Evolutionary conservation across 2,113 vertebrate species (phyloP), one percentile per base, ranked within the genome.

Genomic region (Trematomus loennbergii): DNA sequence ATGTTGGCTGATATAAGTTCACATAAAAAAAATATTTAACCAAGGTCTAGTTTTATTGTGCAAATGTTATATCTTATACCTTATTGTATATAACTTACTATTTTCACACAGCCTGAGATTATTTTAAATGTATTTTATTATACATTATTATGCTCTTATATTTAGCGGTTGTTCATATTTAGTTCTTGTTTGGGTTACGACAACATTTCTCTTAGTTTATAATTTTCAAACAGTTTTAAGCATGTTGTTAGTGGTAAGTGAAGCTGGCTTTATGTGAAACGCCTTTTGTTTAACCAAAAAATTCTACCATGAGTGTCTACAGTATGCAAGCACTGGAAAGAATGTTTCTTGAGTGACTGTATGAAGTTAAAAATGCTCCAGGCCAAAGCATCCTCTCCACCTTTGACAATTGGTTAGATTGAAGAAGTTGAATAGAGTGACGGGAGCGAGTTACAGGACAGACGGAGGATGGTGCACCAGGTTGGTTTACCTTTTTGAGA

Each of bases 401-500:
- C 11, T 4, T 12, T 16, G 25, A 74, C 18, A 13, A 40, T 0
- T 40, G 15, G 50, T n/a, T 68, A 8, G 10, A 25, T 20, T 10
- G 36, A 40, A 40, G 36, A 40, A 17, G 48, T 9, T 36, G 25
- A 13, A 59, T 64, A 17, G 9, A 54, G 58, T 5, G 43, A 58
- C 5, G 17, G 1, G 5, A 48, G 18, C 5, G 33, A n/a, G 25
- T 3, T 4, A 2, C 36, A 60, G 36, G 25, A 43, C 15, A 36
- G 18, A 20, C 9, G 17, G 12, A 18, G 25, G 15, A 62, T 2
- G 18, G 22, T 18, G 45, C 9, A 5, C 36, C n/a, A 22, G 0
- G 4, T 33, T 2, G 36, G 22, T 4, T 93, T 74, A 98, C 98
- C 97, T 96, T 97, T 91, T 96, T 97, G 72, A 99, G 95, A 10